phyloP scores from a whole-genome alignment of 2,113 vertebrate genomes.

The Odontesthes bonariensis region DNA sequence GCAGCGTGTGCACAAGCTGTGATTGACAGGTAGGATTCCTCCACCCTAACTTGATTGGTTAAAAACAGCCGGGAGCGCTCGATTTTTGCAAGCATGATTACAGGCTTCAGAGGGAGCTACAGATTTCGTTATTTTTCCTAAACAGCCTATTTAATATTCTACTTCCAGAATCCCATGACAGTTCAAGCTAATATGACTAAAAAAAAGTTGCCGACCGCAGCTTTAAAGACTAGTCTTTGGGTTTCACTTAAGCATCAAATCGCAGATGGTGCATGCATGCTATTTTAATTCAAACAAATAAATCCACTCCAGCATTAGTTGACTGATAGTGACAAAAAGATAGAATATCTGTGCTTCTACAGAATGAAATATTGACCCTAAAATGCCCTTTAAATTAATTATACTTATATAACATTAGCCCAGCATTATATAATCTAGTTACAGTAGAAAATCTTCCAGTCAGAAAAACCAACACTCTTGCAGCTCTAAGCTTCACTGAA shows the following conservation, averaged over 20 bases:
- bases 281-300: conserved; percentile 14
- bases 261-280: conserved; percentile 10
- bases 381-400: conserved; percentile 15
- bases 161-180: too few relatives aligned
- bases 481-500: conserved; percentile 28
- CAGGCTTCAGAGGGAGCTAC: too few relatives aligned
- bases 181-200: too few relatives aligned
- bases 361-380: background rate
- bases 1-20: too few relatives aligned
- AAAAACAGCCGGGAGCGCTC: too few relatives aligned
- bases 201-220: too few relatives aligned
- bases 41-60: too few relatives aligned
- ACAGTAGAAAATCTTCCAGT: conserved; percentile 19
- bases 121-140: too few relatives aligned
- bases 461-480: conserved; percentile 17
- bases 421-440: conserved; percentile 29
- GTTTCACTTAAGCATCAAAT: conserved; percentile 37
- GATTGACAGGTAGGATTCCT: too few relatives aligned
- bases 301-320: background rate
- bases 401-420: background rate
- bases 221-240: conserved; percentile 14
- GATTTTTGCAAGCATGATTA: too few relatives aligned
- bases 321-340: conserved; percentile 12
- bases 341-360: conserved; percentile 25
- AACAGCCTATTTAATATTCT: too few relatives aligned